phyloP scores from a whole-genome alignment of 2,797 vertebrate genomes.

The Salmo trutta region DNA sequence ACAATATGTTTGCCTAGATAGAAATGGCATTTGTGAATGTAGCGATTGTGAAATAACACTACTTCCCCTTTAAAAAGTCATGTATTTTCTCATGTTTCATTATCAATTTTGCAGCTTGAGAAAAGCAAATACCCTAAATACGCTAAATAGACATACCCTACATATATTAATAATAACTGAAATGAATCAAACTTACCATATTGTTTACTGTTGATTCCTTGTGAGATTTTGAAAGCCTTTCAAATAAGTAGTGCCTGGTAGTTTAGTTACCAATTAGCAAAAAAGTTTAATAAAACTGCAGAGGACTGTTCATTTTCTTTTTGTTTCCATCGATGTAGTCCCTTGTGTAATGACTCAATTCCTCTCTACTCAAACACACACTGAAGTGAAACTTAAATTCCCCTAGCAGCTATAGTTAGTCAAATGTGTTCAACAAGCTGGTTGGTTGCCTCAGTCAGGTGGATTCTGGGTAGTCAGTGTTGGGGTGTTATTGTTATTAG shows the following conservation, averaged over 20 bases:
- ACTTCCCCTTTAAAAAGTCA: no score
- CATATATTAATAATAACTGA: background rate
- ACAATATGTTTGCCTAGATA: background rate
- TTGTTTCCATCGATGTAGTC: background rate
- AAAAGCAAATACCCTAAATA: background rate
- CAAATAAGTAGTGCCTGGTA: background rate
- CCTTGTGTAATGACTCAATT: background rate
- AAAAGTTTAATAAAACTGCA: background rate
- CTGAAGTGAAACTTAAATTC: background rate
- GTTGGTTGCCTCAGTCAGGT: background rate
- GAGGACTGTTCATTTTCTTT: background rate
- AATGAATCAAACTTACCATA: background rate
- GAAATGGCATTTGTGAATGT: background rate
- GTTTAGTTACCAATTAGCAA: background rate
- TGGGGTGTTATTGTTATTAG: constrained; percentile 9
- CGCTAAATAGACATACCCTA: background rate
- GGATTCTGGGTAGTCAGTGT: background rate
- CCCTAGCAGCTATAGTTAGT: background rate
- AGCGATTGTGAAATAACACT: background rate
- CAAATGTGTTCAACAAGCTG: background rate
- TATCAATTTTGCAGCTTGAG: background rate
- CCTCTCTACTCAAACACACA: background rate
- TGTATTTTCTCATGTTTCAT: no score
- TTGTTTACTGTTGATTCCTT: background rate
- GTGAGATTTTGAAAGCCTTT: background rate